Conservation (phyloP, 92 coral and sea anemone species). For the Heliopora coerulea region DNA sequence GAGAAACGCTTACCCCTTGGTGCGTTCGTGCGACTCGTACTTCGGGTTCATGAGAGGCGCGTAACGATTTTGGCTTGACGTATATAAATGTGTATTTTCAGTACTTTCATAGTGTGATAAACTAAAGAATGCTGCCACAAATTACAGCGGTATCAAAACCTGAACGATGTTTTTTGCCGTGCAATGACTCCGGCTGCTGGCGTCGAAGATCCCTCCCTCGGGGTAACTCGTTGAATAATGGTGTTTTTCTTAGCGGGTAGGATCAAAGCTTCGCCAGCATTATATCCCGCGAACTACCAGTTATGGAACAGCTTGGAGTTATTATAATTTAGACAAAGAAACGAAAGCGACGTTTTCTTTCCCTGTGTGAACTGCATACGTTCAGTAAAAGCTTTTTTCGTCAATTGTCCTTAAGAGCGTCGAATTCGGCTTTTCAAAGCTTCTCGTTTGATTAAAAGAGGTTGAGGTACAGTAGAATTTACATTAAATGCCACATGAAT, state of each 20-base stretch:
- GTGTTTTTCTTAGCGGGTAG: constrained; percentile 30
- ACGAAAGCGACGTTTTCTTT: constrained; percentile 2
- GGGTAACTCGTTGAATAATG: constrained; percentile 1
- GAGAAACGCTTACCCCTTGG: no score
- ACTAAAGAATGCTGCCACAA: no score
- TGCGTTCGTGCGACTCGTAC: no score
- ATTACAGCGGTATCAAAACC: no score
- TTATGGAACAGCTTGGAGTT: constrained; percentile 38
- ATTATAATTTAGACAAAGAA: constrained; percentile 27
- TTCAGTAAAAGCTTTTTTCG: background rate
- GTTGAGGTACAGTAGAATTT: no score
- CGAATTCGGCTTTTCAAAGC: no score
- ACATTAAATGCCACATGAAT: background rate
- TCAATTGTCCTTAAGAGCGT: background rate
- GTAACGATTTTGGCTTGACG: no score
- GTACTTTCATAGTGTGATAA: no score
- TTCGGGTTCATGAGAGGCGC: no score
- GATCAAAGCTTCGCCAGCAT: constrained; percentile 34
- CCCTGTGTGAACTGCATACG: no score
- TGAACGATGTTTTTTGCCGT: background rate
- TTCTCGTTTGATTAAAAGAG: no score
- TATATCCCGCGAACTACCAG: constrained; percentile 18
- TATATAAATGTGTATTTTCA: no score
- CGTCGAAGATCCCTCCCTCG: constrained; percentile 12
- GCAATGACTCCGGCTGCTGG: background rate